Evolutionary conservation across 1,140 invertebrate species (phyloP), one percentile per base, ranked within the genome.

Genomic region (Sminthurides bifidus): DNA sequence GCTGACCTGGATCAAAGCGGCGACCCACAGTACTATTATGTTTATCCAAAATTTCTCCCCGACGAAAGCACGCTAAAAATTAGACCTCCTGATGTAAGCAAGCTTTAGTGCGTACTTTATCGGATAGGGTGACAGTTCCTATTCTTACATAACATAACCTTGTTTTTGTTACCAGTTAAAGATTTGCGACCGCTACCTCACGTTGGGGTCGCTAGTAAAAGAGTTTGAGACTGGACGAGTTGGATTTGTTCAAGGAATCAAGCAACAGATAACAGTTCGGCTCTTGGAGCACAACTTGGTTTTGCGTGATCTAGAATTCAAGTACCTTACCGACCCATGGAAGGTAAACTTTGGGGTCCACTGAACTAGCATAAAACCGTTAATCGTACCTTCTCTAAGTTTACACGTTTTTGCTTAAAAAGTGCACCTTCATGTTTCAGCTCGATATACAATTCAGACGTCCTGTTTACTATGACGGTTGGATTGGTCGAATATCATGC

Each of bases 11-110:
- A 48, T 26, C 44, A 48, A 27, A 14, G 44, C 19, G 44, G 44
- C 26, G 44, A 48, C 21, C 44, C 44, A 26, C 44, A 48, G 12
- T 48, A 27, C 21, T 48, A 27, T 27, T 48, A 48, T 30, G 44
- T 48, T 27, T 48, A 48, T 30, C 44, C 44, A 6, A 48, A 48
- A 21, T 48, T 48, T 26, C 24, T 27, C 30, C 44, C 44, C 4
- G 44, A 48, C 30, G 44, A 48, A 30, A 15, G 10, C 10, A 21
- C 30, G 12, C 30, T 14, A 23, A 48, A 48, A 48, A 48, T 48
- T 27, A 5, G 44, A 27, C 44, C 44, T 4, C 26, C 30, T 30
- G 44, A 48, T 15, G 41, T 43, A 43, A 35, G n/a, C n/a, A n/a
- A n/a, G n/a, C n/a, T n/a, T n/a, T n/a, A n/a, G n/a, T n/a, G n/a